Conservation (phyloP, 2,888 invertebrate genomes). For the Cabera pusaria region DNA sequence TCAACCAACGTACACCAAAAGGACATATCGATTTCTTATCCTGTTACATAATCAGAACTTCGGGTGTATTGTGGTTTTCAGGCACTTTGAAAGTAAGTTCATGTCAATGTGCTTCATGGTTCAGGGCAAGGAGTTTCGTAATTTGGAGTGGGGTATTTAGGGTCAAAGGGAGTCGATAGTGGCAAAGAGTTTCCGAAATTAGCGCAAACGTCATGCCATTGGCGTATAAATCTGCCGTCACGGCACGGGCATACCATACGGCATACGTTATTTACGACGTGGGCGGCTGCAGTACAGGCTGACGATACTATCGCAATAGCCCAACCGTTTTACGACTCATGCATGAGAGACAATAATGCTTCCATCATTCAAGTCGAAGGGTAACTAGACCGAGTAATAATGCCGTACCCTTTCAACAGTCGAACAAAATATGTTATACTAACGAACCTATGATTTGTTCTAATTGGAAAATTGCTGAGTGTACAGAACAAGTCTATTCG, state of each 20-base stretch:
- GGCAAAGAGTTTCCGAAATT: slow-evolving; percentile 59
- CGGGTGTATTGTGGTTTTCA: slow-evolving; percentile 5
- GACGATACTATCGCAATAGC: slow-evolving; percentile 46
- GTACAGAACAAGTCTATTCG: slow-evolving; percentile 10
- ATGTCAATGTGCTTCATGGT: slow-evolving; percentile 3
- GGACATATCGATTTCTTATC: slow-evolving; percentile 20
- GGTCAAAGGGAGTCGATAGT: slow-evolving; percentile 38
- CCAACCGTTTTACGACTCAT: slow-evolving; percentile 38
- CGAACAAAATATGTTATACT: slow-evolving; percentile 4
- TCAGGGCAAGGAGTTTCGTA: not conserved
- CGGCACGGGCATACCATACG: slow-evolving; percentile 41
- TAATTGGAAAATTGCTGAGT: slow-evolving; percentile 21
- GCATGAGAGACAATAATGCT: too few species aligned
- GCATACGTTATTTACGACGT: slow-evolving; percentile 38
- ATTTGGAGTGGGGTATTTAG: slow-evolving; percentile 19
- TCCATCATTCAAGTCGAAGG: too few species aligned
- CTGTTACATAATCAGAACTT: slow-evolving; percentile 21
- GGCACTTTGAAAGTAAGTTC: slow-evolving; percentile 9
- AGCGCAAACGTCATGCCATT: slow-evolving; percentile 62
- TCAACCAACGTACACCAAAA: slow-evolving; percentile 9
- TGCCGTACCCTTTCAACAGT: too few species aligned
- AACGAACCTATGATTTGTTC: slow-evolving; percentile 20
- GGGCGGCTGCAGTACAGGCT: slow-evolving; percentile 41
- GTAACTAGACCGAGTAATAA: too few species aligned
- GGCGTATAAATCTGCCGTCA: slow-evolving; percentile 66